Conservation (phyloP, 2,113 vertebrate species). For the Pungitius pungitius region DNA sequence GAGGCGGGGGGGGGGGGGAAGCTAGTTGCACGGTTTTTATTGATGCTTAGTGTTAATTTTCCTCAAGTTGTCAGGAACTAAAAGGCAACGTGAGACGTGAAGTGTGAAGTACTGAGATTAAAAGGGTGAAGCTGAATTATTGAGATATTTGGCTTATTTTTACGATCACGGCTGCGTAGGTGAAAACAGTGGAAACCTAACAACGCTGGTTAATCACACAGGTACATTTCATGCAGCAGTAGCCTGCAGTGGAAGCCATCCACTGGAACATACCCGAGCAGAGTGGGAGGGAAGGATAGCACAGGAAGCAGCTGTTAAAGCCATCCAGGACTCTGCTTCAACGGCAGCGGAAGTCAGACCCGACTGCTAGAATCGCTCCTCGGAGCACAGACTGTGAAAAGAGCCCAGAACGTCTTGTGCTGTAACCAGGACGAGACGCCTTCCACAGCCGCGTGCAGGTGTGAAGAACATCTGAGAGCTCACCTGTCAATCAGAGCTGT, state of each 20-base stretch:
- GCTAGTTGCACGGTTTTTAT: background rate
- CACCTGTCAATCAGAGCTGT: too few relatives aligned
- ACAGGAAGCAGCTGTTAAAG: background rate
- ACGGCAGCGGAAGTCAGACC: constrained; percentile 17
- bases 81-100: background rate
- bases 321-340: constrained; percentile 20
- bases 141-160: background rate
- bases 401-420: constrained; percentile 48
- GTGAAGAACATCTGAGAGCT: constrained; percentile 31
- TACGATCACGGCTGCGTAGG: too few relatives aligned
- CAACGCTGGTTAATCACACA: background rate
- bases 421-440: constrained; percentile 18
- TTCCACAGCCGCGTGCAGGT: constrained; percentile 19
- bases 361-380: constrained; percentile 19
- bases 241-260: background rate
- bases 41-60: background rate
- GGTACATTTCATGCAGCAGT: background rate
- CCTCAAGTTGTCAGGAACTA: background rate
- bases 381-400: constrained; percentile 32
- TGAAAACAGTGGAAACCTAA: background rate
- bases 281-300: background rate
- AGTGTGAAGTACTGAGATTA: background rate
- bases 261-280: background rate
- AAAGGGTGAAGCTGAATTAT: background rate
- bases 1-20: too few relatives aligned